These are phyloP conservation scores for Anoplopoma fimbria DNA, from an alignment of 2,113 vertebrate genomes.

Conservation along the genomic window DNA sequence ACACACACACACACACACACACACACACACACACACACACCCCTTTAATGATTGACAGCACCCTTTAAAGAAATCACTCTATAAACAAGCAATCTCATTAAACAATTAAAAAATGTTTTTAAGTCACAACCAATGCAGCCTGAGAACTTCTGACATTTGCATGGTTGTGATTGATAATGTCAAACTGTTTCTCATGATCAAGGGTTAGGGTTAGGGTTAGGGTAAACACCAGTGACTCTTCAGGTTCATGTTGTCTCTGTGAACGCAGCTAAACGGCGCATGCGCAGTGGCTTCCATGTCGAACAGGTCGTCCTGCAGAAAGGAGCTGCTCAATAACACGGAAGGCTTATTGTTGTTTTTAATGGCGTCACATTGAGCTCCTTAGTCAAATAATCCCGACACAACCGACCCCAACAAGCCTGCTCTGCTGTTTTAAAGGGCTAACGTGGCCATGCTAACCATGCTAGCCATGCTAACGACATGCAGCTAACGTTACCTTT, in stretches of 20 bases:
- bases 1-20: neutral
- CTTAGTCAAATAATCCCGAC: neutral
- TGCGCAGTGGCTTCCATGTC: neutral
- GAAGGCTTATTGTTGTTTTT: neutral
- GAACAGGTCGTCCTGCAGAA: too few species aligned
- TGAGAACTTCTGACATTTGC: neutral
- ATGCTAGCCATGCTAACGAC: too few species aligned
- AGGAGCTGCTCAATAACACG: neutral
- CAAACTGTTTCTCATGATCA: neutral
- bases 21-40: neutral
- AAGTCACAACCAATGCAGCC: neutral
- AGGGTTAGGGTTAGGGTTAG: too few species aligned
- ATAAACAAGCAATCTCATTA: neutral
- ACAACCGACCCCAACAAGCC: neutral
- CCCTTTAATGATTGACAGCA: neutral
- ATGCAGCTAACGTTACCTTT: conserved; percentile 6
- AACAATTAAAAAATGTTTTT: neutral
- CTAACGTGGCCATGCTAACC: neutral
- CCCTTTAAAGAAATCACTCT: neutral
- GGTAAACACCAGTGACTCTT: too few species aligned
- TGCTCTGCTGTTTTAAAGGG: neutral
- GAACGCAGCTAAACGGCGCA: neutral
- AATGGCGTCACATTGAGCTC: neutral
- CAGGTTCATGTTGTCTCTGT: too few species aligned
- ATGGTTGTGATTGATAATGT: too few species aligned